These are phyloP conservation scores for Eira barbara DNA, from an alignment of 2,113 vertebrate species.

Conservation along the genomic window DNA sequence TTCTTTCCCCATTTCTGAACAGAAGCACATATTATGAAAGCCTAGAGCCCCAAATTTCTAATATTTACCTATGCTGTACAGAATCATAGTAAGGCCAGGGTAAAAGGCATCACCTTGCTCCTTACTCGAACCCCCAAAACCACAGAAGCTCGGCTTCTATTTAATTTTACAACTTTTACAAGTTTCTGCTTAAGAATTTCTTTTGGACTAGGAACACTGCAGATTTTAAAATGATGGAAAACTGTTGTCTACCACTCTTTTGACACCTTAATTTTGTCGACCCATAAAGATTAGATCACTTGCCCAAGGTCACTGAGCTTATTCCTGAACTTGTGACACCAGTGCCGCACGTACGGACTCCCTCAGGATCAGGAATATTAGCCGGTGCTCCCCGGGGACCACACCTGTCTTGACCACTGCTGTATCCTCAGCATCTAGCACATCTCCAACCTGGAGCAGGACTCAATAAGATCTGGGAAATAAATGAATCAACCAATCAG, in stretches of 20 bases:
- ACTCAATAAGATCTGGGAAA: background rate
- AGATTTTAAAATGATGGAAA: background rate
- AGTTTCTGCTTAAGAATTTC: background rate
- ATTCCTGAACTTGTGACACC: background rate
- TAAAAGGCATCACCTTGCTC: background rate
- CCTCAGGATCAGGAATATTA: background rate
- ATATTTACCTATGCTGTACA: background rate
- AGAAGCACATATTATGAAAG: background rate
- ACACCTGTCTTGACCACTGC: background rate
- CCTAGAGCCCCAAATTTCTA: background rate
- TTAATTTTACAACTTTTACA: background rate
- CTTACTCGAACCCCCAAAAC: background rate
- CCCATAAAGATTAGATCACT: background rate
- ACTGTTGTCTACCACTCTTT: background rate
- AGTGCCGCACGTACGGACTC: background rate
- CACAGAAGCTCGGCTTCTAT: background rate
- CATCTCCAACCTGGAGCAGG: background rate
- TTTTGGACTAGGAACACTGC: background rate
- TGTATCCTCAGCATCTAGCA: background rate
- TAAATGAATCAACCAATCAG: background rate
- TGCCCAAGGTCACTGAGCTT: background rate
- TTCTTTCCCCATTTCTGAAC: background rate
- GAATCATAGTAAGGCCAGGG: background rate
- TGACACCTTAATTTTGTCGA: background rate
- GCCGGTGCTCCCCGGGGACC: fast-evolving